These are phyloP conservation scores for Drosophila recens DNA, from an alignment of 2,888 invertebrate genomes.

Conservation along the genomic window DNA sequence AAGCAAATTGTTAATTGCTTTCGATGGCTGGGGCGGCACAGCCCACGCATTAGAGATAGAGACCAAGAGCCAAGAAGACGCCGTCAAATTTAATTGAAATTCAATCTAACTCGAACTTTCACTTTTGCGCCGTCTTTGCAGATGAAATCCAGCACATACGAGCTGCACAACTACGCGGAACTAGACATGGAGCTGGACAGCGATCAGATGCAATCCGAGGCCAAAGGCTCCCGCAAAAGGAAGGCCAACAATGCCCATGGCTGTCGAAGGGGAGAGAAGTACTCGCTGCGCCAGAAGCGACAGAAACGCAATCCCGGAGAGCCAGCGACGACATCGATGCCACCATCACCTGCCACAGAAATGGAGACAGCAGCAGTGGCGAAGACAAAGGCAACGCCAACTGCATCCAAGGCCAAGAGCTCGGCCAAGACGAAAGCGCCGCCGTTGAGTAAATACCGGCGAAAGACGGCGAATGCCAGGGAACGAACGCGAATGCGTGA, in stretches of 20 bases:
- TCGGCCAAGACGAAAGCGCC: conserved; percentile 88
- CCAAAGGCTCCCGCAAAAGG: conserved; percentile 60
- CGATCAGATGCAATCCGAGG: conserved; percentile 14
- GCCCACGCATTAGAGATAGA: conserved; percentile 39
- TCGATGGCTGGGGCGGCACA: conserved; percentile 58
- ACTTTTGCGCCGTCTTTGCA: conserved; percentile 49
- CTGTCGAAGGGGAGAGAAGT: conserved; percentile 86
- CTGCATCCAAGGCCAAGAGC: conserved; percentile 30
- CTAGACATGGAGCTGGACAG: conserved; percentile 56
- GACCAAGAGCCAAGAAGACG: conserved; percentile 9
- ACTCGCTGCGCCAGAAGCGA: conserved; percentile 89
- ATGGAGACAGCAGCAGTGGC: conserved; percentile 1
- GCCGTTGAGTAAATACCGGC: conserved; percentile 94
- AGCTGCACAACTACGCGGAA: conserved; percentile 76
- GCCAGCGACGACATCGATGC: neutral
- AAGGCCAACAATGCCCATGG: conserved; percentile 43
- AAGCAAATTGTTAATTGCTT: conserved; percentile 76
- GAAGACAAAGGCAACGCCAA: conserved; percentile 18
- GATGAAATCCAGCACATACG: conserved; percentile 76
- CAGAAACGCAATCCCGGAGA: conserved; percentile 83
- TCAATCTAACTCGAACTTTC: conserved; percentile 38
- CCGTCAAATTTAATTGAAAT: conserved; percentile 14
- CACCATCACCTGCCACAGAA: conserved; percentile 1
- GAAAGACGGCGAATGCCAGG: conserved; percentile 95
- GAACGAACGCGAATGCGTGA: conserved; percentile 95